Conservation (phyloP, 2,888 invertebrate species). For the Xanthorhoe spadicearia region DNA sequence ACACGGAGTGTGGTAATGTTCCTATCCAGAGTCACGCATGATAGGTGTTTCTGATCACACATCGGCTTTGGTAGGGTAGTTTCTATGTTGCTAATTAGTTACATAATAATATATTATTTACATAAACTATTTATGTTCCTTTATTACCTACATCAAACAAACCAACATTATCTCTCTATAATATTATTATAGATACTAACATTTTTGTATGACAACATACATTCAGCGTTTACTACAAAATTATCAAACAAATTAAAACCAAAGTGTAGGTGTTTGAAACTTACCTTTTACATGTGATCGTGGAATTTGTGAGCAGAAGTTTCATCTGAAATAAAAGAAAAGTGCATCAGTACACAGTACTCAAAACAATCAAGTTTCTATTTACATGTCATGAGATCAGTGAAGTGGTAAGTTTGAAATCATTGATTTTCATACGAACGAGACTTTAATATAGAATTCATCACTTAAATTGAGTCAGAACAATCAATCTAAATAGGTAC, state of each 20-base stretch:
- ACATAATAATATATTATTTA: no score
- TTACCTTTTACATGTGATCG: background rate
- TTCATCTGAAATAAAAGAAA: conserved; percentile 9
- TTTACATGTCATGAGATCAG: conserved; percentile 23
- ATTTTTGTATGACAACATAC: no score
- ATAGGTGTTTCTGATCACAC: conserved; percentile 62
- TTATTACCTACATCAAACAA: no score
- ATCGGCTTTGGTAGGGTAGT: conserved; percentile 82
- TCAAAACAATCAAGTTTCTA: background rate
- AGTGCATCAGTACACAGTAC: background rate
- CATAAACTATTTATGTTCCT: no score
- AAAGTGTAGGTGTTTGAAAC: background rate
- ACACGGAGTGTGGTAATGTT: conserved; percentile 80
- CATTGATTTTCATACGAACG: conserved; percentile 74
- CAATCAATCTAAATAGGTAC: background rate
- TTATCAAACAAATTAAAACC: background rate
- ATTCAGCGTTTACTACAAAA: no score
- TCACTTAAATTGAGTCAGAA: conserved; percentile 47
- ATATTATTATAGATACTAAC: no score
- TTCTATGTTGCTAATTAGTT: no score
- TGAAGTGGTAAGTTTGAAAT: conserved; percentile 56
- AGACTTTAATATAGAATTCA: conserved; percentile 68
- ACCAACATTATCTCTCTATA: no score
- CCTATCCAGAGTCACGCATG: conserved; percentile 81
- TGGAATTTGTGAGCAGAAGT: background rate